phyloP scores from a whole-genome alignment of 2,797 vertebrate genomes.

The Rhabdomys pumilio region DNA sequence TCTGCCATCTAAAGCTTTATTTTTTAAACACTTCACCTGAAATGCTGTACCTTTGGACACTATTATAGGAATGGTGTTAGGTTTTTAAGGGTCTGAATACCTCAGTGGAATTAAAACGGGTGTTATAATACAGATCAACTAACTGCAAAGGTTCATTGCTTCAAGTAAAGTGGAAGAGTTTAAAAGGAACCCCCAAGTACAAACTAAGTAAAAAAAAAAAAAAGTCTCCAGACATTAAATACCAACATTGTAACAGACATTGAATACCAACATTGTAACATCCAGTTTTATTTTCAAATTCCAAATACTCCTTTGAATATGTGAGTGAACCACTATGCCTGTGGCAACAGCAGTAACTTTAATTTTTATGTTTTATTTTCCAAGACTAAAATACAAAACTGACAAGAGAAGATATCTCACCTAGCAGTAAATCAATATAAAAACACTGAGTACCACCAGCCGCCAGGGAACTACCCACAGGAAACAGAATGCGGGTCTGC shows the following conservation, averaged over 20 bases:
- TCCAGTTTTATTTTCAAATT: background rate
- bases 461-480: too few species aligned
- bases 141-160: too few species aligned
- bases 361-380: background rate
- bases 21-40: background rate
- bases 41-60: too few species aligned
- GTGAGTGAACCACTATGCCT: background rate
- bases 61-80: background rate
- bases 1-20: background rate
- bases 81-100: too few species aligned
- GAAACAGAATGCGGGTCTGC: too few species aligned
- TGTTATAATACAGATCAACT: background rate
- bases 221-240: background rate
- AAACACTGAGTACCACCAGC: background rate
- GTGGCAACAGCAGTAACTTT: background rate
- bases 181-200: background rate
- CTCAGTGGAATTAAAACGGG: background rate
- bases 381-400: background rate
- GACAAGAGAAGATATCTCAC: background rate
- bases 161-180: background rate
- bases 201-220: background rate
- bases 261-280: background rate
- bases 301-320: background rate
- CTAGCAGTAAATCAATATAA: background rate
- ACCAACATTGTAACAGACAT: background rate